Evolutionary conservation across 2,888 invertebrate genomes (phyloP).

Genomic region (Carabus problematicus): DNA sequence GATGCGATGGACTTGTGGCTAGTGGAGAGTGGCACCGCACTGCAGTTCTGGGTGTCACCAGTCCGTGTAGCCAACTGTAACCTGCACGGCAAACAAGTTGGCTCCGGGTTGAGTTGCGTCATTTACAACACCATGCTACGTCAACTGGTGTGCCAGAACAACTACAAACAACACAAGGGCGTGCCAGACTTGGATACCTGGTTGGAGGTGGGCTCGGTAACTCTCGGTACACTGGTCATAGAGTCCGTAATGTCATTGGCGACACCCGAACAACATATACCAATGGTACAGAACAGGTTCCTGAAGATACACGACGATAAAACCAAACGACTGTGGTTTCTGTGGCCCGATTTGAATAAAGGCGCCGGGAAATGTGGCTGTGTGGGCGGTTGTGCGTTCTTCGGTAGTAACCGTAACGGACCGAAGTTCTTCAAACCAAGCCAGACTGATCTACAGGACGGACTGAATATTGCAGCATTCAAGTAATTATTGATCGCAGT

Average conservation of each 20-base stretch:
- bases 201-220: slow-evolving; percentile 90
- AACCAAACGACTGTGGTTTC: slow-evolving; percentile 89
- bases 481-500: slow-evolving; percentile 59
- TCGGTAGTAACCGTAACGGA: slow-evolving; percentile 91
- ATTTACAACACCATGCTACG: slow-evolving; percentile 61
- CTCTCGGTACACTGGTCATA: slow-evolving; percentile 87
- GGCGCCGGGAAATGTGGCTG: slow-evolving; percentile 86
- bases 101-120: slow-evolving; percentile 86
- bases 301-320: slow-evolving; percentile 83
- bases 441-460: slow-evolving; percentile 79
- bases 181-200: slow-evolving; percentile 68
- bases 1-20: slow-evolving; percentile 91
- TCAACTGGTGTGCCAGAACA: slow-evolving; percentile 56
- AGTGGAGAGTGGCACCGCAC: slow-evolving; percentile 86
- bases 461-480: slow-evolving; percentile 82
- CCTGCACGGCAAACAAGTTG: slow-evolving; percentile 91
- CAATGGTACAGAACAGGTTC: slow-evolving; percentile 80
- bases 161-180: slow-evolving; percentile 53
- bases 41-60: slow-evolving; percentile 89
- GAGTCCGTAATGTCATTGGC: slow-evolving; percentile 88
- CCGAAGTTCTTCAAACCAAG: slow-evolving; percentile 86
- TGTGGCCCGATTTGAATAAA: slow-evolving; percentile 81
- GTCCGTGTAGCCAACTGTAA: slow-evolving; percentile 90
- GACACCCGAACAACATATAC: slow-evolving; percentile 76
- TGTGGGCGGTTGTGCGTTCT: slow-evolving; percentile 93